A percentile compares a stretch with the other conserved stretches of the same genome.
These are phyloP conservation scores for Rhinatrema bivittatum DNA, from an alignment of 2,797 vertebrate species.

Conservation along the genomic window DNA sequence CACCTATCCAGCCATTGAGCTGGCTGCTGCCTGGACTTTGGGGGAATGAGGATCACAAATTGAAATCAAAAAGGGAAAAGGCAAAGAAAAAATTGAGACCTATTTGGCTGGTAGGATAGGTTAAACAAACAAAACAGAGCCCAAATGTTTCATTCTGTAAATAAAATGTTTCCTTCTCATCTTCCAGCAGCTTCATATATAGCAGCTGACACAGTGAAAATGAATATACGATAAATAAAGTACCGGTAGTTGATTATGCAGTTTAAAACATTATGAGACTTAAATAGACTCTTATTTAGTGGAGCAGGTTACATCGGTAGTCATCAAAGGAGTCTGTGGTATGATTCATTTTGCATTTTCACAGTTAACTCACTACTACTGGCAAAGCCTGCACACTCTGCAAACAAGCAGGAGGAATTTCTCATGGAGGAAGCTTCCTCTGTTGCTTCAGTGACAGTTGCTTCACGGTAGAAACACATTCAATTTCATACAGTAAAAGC, in stretches of 20 bases:
- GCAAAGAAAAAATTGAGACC: too few species aligned
- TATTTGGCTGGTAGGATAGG: too few species aligned
- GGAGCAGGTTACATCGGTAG: accelerated
- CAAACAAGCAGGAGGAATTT: slow-evolving; percentile 29
- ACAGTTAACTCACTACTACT: slow-evolving; percentile 10
- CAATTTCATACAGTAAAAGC: slow-evolving; percentile 37
- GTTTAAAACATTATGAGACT: neutral
- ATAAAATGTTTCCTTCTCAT: neutral
- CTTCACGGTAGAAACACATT: slow-evolving; percentile 10
- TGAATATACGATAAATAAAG: neutral
- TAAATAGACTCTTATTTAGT: neutral
- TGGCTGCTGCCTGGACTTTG: too few species aligned
- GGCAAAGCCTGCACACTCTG: slow-evolving; percentile 14
- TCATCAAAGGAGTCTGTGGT: neutral
- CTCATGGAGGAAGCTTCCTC: slow-evolving; percentile 25
- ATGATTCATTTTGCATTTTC: slow-evolving; percentile 2
- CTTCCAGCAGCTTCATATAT: neutral
- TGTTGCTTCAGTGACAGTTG: neutral
- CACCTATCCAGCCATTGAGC: too few species aligned
- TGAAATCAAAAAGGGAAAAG: too few species aligned
- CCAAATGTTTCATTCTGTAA: too few species aligned
- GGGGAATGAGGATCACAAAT: too few species aligned
- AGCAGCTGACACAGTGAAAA: neutral
- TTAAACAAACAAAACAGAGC: too few species aligned
- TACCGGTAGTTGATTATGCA: neutral